Conservation (phyloP, 1,140 invertebrate genomes). For the Drosophila busckii region DNA sequence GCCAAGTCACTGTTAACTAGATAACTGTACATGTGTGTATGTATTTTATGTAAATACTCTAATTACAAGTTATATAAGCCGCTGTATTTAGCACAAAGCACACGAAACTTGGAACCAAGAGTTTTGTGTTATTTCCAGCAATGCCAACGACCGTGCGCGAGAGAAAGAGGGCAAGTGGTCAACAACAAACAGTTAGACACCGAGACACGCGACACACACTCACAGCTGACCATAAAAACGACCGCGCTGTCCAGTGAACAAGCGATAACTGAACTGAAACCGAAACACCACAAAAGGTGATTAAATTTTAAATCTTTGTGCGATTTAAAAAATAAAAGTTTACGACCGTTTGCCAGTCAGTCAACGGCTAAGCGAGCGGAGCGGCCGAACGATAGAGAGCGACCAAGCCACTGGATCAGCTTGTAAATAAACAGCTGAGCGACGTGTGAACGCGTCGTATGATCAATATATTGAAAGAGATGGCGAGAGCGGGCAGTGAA, state of each 20-base stretch:
- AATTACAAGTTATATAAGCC: conserved; percentile 70
- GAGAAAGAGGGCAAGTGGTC: conserved; percentile 28
- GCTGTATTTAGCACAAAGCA: conserved; percentile 21
- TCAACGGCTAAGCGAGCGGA: not conserved
- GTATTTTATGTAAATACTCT: conserved; percentile 37
- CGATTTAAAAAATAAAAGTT: conserved; percentile 67
- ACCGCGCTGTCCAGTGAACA: conserved; percentile 56
- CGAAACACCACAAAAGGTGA: conserved; percentile 56
- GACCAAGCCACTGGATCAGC: conserved; percentile 34
- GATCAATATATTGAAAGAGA: conserved; percentile 13
- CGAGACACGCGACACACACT: conserved; percentile 17
- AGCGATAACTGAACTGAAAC: conserved; percentile 59
- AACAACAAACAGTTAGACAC: conserved; percentile 33
- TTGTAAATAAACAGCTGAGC: conserved; percentile 66
- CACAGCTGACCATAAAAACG: conserved; percentile 31
- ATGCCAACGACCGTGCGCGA: conserved; percentile 38
- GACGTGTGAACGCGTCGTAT: conserved; percentile 43
- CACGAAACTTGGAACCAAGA: conserved; percentile 16
- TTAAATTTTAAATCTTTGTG: conserved; percentile 61
- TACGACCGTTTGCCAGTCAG: conserved; percentile 18
- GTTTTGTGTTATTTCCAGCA: conserved; percentile 12
- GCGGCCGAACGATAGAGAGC: conserved; percentile 1
- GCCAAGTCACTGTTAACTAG: conserved; percentile 45
- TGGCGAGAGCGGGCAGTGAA: not conserved
- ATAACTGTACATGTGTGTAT: conserved; percentile 11